Evolutionary conservation across 1,140 invertebrate species (phyloP).

Genomic region (Camponotus floridanus): DNA sequence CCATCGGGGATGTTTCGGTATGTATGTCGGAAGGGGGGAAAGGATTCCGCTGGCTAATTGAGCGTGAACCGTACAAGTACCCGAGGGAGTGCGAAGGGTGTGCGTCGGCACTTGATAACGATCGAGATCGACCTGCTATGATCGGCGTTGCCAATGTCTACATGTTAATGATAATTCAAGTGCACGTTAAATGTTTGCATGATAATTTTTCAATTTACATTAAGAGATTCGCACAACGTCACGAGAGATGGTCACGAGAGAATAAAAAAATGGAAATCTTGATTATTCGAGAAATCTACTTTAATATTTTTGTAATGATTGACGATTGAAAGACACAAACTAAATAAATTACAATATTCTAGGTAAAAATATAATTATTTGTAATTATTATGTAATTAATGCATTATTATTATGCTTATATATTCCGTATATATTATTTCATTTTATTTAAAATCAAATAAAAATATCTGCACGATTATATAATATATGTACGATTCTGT

Average conservation of each 20-base stretch:
- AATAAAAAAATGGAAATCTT: background rate
- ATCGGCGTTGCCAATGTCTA: conserved; percentile 24
- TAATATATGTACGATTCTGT: too few relatives aligned
- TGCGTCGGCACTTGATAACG: conserved; percentile 57
- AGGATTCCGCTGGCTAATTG: conserved; percentile 45
- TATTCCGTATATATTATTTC: too few relatives aligned
- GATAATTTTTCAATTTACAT: background rate
- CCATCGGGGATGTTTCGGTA: conserved; percentile 43
- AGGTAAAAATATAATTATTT: background rate
- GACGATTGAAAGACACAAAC: background rate
- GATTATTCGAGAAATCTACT: conserved; percentile 7
- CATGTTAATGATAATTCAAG: conserved; percentile 12
- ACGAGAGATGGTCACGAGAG: background rate
- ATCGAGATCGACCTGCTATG: conserved; percentile 40
- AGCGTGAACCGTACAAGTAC: conserved; percentile 59
- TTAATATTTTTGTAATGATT: background rate
- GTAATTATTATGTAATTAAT: conserved; percentile 10
- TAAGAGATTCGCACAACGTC: too few relatives aligned
- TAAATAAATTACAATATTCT: background rate
- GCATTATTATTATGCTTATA: background rate
- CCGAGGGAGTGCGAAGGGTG: conserved; percentile 53
- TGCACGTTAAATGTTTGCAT: background rate
- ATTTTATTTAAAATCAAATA: background rate
- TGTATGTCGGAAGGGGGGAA: conserved; percentile 18
- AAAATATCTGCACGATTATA: too few relatives aligned